Conservation (phyloP, 2,113 vertebrate genomes). For the Sylvicapra grimmia region DNA sequence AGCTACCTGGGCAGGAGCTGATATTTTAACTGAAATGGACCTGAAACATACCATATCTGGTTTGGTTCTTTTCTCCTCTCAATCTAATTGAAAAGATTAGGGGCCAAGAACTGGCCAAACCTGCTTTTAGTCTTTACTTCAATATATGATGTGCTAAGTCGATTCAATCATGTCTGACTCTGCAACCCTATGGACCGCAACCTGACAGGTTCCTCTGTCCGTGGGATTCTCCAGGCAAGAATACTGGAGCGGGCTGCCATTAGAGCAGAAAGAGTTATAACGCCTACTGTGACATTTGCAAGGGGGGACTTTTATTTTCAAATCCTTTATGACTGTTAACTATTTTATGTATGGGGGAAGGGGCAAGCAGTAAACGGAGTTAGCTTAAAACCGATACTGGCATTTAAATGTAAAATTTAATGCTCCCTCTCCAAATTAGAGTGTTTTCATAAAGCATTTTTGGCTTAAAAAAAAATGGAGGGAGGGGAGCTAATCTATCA, state of each 20-base stretch:
- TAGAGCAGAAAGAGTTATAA: background rate
- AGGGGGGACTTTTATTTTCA: background rate
- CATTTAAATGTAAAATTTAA: conserved; percentile 18
- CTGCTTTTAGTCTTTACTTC: background rate
- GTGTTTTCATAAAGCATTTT: conserved; percentile 1
- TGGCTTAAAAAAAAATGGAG: background rate
- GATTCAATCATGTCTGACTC: background rate
- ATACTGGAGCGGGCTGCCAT: background rate
- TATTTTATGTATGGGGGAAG: background rate
- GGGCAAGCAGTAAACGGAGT: background rate
- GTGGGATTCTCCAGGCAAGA: background rate
- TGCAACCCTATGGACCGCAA: background rate
- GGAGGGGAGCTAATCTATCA: background rate
- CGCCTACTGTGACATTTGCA: background rate
- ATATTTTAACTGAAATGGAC: background rate
- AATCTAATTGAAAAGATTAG: background rate
- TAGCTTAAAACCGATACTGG: background rate
- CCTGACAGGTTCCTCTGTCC: background rate
- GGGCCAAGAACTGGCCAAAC: background rate
- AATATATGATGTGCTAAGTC: background rate
- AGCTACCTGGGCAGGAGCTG: background rate
- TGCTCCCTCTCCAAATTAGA: background rate
- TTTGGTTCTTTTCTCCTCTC: background rate
- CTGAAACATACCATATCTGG: accelerated
- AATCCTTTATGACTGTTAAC: background rate